Evolutionary conservation across 2,113 vertebrate species (phyloP), one percentile per base, ranked within the genome.

Genomic region (Etheostoma cragini): DNA sequence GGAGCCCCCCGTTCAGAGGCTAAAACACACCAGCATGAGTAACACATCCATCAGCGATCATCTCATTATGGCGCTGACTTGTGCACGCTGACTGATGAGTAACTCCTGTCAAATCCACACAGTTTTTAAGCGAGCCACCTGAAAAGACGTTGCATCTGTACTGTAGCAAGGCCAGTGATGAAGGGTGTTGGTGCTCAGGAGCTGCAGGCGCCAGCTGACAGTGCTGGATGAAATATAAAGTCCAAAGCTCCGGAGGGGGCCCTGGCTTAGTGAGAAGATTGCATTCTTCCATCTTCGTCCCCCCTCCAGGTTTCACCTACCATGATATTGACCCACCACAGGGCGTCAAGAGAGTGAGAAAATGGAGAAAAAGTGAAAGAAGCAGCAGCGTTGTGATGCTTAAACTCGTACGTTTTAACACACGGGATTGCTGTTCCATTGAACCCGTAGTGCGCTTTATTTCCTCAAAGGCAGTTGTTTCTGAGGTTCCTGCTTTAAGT

Each of bases 231-330:
- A 88, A 89, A 80, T 74, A 84, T 78, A 53, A 77, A 71, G 82
- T 89, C 79, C 76, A 60, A 54, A 63, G 56, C 85, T 76, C 90
- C 76, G 13, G 76, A 90, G 84, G 92, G 84, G 81, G 70, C 87
- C 15, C 53, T 16, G 62, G 87, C 75, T 87, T 65, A 76, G 87
- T 12, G 1, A 72, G 62, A 70, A 91, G 87, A 92, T 90, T 92
- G 79, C 85, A 87, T 88, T 87, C 89, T 86, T 89, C 92, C 80
- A 85, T 89, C 82, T 88, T 78, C 6, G 5, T n/a, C 61, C 24
- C 22, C 21, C 38, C 35, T 62, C 46, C 78, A 75, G 80, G 84
- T 81, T 42, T 65, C 68, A 61, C 77, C 81, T 63, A 74, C 72
- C 8, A 24, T 76, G 79, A 80, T 83, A 87, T 72, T 90, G 82